Evolutionary conservation across 2,888 invertebrate genomes (phyloP), one percentile per base, ranked within the genome.

Genomic region (Xestia rhomboidea): DNA sequence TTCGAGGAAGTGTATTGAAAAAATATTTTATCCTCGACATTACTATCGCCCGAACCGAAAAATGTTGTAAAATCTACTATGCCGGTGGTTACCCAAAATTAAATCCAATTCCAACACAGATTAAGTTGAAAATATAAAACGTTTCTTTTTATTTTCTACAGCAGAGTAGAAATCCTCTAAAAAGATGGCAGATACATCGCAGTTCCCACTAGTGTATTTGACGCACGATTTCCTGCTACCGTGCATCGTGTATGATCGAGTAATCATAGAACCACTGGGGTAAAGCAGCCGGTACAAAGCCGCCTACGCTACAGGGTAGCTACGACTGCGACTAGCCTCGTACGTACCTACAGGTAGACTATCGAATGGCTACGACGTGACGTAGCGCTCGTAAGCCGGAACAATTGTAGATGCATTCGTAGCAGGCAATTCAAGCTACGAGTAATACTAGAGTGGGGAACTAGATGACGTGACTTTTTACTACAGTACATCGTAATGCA

Each of bases 311-410:
- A 30, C 30, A 27, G 11, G 11, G 41, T 51, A 2, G 49, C 63
- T 73, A 70, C n/a, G n/a, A 41, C 18, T 64, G n/a, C 54, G 68
- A 41, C 62, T 62, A 79, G 27, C 24, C 60, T 41, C 60, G 21
- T 34, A 34, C 10, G 34, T 67, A 54, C n/a, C n/a, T n/a, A n/a
- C 24, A 21, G n/a, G 46, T 51, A 63, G 34, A 30, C 68, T 67
- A 57, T 38, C 44, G 13, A 69, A 51, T 64, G 24, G 68, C 82
- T 82, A 85, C 82, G 82, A n/a, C 24, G 64, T 76, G 60, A 72
- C 71, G 82, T 85, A 81, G 70, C 67, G 34, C 46, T 73, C 67
- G 15, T 41, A 64, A 74, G 30, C 21, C 44, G 34, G 24, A 62
- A 46, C 69, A 67, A 83, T 69, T 72, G 54, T 49, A 54, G 24